Evolutionary conservation across 2,113 vertebrate genomes (phyloP).

Genomic region (Parus major): DNA sequence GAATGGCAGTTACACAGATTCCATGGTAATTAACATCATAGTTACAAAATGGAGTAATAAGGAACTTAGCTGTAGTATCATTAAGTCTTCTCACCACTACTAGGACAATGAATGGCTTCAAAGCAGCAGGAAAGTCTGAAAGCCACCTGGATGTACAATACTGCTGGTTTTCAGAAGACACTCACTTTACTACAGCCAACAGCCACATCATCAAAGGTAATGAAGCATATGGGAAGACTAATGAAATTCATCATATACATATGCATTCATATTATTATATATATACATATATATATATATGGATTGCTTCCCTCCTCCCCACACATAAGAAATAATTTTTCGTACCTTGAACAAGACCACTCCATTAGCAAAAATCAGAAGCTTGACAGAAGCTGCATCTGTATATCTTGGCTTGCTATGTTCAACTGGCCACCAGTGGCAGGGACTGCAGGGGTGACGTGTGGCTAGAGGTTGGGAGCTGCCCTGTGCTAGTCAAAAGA

Average conservation of each 20-base stretch:
- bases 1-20: background rate
- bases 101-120: background rate
- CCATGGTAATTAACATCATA: background rate
- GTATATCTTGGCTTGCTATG: background rate
- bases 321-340: background rate
- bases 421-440: background rate
- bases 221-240: background rate
- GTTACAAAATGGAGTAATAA: background rate
- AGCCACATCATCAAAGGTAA: background rate
- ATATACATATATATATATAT: background rate
- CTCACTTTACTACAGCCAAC: background rate
- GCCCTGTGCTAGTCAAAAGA: background rate
- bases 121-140: background rate
- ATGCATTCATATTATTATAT: background rate
- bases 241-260: background rate
- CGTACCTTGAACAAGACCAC: background rate
- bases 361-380: background rate
- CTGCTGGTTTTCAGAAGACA: background rate
- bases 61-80: background rate
- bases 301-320: background rate
- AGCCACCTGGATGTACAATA: background rate
- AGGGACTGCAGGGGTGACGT: background rate
- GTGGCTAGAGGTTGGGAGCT: fast-evolving
- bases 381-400: background rate
- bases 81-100: background rate